A percentile compares a stretch with the other conserved stretches of the same genome.
phyloP scores from a whole-genome alignment of 2,113 vertebrate genomes.

The Pteropus alecto region DNA sequence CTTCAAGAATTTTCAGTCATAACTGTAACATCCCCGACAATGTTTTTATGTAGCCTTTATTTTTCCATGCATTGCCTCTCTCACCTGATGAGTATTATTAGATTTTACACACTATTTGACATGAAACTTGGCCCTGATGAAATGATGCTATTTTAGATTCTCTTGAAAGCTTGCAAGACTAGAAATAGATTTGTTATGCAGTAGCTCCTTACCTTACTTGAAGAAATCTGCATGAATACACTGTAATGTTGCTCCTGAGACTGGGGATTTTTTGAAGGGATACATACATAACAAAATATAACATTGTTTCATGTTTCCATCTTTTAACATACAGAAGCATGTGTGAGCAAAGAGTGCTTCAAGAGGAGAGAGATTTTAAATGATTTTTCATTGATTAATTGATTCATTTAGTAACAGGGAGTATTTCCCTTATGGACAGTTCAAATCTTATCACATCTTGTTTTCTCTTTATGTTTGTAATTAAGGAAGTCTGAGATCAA shows the following conservation, averaged over 20 bases:
- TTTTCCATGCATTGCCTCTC: background rate
- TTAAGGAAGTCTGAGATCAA: background rate
- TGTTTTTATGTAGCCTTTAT: background rate
- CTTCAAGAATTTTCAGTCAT: background rate
- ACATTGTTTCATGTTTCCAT: background rate
- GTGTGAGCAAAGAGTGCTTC: background rate
- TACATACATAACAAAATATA: background rate
- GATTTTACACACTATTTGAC: background rate
- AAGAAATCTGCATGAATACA: constrained; percentile 4
- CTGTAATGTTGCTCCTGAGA: background rate
- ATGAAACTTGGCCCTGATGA: constrained; percentile 8
- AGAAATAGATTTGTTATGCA: constrained; percentile 30
- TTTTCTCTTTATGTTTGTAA: background rate
- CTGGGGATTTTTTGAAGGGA: background rate
- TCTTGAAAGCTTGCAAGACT: constrained; percentile 1
- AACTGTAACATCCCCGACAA: background rate
- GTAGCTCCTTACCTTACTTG: background rate
- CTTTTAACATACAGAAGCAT: background rate
- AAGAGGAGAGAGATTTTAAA: background rate
- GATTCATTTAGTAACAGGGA: background rate
- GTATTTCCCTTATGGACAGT: background rate
- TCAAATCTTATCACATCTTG: background rate
- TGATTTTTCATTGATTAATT: background rate
- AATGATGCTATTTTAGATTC: constrained; percentile 35
- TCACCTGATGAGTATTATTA: constrained; percentile 22